These are phyloP conservation scores for Erebia epiphron DNA, from an alignment of 2,888 invertebrate genomes.

Conservation along the genomic window DNA sequence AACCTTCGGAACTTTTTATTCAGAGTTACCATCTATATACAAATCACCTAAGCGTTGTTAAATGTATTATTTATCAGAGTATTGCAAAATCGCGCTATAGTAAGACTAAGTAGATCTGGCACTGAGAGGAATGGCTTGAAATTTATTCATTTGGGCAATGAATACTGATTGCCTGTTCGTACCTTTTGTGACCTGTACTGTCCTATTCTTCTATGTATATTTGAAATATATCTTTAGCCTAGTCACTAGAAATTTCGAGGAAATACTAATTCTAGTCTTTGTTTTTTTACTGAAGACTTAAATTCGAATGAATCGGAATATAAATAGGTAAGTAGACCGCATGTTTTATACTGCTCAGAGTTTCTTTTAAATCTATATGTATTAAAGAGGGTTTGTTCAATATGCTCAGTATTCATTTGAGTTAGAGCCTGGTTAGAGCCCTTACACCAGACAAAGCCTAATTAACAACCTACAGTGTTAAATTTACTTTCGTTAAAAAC, in stretches of 20 bases:
- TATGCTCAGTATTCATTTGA: too few species aligned
- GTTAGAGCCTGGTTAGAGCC: too few species aligned
- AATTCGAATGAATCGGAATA: too few species aligned
- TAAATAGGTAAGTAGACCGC: too few species aligned
- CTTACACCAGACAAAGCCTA: too few species aligned
- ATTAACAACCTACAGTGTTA: neutral
- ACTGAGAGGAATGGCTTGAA: conserved; percentile 33
- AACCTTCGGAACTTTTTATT: neutral
- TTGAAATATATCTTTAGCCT: conserved; percentile 33
- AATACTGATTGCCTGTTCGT: conserved; percentile 36
- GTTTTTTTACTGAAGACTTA: too few species aligned
- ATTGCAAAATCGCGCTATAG: conserved; percentile 21
- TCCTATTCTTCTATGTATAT: conserved; percentile 32
- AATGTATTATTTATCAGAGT: conserved; percentile 32
- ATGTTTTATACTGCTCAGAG: too few species aligned
- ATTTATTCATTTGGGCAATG: conserved; percentile 44
- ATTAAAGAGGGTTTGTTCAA: too few species aligned
- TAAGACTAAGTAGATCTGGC: conserved; percentile 22
- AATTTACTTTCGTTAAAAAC: neutral
- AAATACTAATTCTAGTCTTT: too few species aligned
- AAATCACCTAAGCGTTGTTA: conserved; percentile 19
- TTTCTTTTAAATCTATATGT: too few species aligned
- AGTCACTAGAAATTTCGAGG: neutral
- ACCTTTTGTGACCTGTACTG: conserved; percentile 31
- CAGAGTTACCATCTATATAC: neutral